Conservation (phyloP, 2,113 vertebrate genomes). For the Phyllostomus discolor region DNA sequence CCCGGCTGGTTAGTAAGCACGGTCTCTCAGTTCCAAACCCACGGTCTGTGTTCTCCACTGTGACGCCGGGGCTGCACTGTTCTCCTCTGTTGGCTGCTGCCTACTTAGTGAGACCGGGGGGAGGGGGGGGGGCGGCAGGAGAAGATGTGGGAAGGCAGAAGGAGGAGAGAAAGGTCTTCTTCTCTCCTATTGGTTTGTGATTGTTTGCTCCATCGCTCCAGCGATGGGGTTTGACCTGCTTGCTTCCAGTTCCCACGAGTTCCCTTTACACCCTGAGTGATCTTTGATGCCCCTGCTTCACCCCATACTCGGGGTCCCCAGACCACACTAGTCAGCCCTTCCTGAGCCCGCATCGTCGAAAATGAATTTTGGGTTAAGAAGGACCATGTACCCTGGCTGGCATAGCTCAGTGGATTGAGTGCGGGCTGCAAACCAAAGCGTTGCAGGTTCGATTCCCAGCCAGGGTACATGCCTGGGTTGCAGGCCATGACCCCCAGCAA, state of each 20-base stretch:
- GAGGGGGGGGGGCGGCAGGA: accelerated
- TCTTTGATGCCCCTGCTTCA: background rate
- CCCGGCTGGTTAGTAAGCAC: too few relatives aligned
- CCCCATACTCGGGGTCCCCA: background rate
- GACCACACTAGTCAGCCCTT: background rate
- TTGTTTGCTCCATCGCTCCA: background rate
- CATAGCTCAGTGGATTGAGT: too few relatives aligned
- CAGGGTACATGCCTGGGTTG: too few relatives aligned
- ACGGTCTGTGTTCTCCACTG: too few relatives aligned
- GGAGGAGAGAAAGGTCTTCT: background rate
- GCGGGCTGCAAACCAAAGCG: too few relatives aligned
- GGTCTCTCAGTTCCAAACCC: background rate
- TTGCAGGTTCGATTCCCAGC: too few relatives aligned
- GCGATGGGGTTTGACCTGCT: background rate
- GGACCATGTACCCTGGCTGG: too few relatives aligned
- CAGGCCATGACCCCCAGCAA: too few relatives aligned
- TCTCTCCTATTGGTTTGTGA: background rate
- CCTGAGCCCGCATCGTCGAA: background rate
- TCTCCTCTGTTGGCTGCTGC: background rate
- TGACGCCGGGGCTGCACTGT: background rate
- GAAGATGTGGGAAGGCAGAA: background rate
- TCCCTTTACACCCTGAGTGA: too few relatives aligned
- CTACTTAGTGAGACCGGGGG: accelerated
- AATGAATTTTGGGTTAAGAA: background rate
- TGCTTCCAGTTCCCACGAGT: background rate